phyloP scores from a whole-genome alignment of 2,888 invertebrate species.

The Drosophila nigricruria region DNA sequence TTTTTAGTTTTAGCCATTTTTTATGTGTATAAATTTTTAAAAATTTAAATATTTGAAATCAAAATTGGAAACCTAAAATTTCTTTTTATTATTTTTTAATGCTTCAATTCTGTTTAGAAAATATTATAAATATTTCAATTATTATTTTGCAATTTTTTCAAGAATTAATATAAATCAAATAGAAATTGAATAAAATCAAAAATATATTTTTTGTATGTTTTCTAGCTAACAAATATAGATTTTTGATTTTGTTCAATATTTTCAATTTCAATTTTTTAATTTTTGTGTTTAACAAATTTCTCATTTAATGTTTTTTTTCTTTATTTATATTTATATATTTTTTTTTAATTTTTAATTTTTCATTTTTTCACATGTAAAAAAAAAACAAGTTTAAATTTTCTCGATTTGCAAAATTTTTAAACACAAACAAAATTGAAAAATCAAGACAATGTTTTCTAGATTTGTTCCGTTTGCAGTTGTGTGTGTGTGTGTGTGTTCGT shows the following conservation, averaged over 20 bases:
- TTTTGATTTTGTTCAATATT: slow-evolving; percentile 9
- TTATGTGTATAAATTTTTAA: not conserved
- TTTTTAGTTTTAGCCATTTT: not conserved
- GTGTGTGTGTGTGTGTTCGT: slow-evolving; percentile 7
- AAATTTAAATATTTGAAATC: too few species aligned
- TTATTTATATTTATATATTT: slow-evolving; percentile 11
- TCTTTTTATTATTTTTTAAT: not conserved
- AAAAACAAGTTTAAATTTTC: slow-evolving; percentile 5
- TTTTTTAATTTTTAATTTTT: not conserved
- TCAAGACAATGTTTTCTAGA: slow-evolving; percentile 12
- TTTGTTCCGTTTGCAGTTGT: slow-evolving; percentile 10
- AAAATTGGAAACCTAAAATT: not conserved
- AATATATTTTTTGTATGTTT: not conserved
- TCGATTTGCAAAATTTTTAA: slow-evolving; percentile 8
- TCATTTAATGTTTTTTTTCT: slow-evolving; percentile 2
- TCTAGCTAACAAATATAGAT: slow-evolving; percentile 1
- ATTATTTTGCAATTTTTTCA: not conserved
- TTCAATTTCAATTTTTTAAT: not conserved
- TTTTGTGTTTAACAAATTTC: not conserved
- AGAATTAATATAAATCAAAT: not conserved
- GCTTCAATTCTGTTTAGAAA: not conserved
- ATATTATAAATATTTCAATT: not conserved
- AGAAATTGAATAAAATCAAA: not conserved
- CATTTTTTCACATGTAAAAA: not conserved
- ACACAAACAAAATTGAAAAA: slow-evolving; percentile 15